Conservation (phyloP, 2,888 invertebrate genomes). For the Dascillus cervinus region DNA sequence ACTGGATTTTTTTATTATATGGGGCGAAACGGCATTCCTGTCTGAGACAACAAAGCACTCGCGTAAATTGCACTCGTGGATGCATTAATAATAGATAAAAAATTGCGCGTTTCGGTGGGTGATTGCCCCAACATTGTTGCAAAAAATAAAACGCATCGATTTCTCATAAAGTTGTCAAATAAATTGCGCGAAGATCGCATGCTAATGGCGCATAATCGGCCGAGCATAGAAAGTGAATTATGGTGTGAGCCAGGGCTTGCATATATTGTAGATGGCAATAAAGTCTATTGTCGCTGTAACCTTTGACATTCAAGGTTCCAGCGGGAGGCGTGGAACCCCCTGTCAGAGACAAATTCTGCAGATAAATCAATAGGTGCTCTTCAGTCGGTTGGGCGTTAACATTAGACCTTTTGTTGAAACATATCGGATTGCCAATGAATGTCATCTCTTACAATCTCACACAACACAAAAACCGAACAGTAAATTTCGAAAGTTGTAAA, state of each 20-base stretch:
- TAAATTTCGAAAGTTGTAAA: too few relatives aligned
- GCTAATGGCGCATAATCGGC: slow-evolving; percentile 7
- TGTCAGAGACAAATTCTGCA: slow-evolving; percentile 6
- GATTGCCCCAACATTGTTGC: too few relatives aligned
- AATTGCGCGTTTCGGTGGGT: too few relatives aligned
- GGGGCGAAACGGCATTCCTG: too few relatives aligned
- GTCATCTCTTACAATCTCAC: too few relatives aligned
- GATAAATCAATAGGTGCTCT: slow-evolving; percentile 5
- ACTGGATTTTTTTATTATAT: too few relatives aligned
- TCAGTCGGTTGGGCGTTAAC: slow-evolving; percentile 6
- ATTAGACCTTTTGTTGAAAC: slow-evolving; percentile 6
- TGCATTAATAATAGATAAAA: too few relatives aligned
- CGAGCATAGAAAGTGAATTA: slow-evolving; percentile 4
- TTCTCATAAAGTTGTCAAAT: too few relatives aligned
- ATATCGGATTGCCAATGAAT: slow-evolving; percentile 8
- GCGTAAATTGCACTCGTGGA: too few relatives aligned
- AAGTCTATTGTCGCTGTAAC: slow-evolving; percentile 6
- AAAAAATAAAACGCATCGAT: too few relatives aligned
- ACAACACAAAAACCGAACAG: too few relatives aligned
- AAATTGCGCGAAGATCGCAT: slow-evolving; percentile 10
- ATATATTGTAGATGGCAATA: slow-evolving; percentile 5
- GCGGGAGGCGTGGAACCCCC: slow-evolving; percentile 5
- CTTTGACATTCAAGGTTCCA: slow-evolving; percentile 6
- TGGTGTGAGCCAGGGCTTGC: slow-evolving; percentile 3
- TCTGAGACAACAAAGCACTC: too few relatives aligned